Base-by-base conservation (phyloP, 1,140 invertebrate species). In the Nasonia longicornis region DNA sequence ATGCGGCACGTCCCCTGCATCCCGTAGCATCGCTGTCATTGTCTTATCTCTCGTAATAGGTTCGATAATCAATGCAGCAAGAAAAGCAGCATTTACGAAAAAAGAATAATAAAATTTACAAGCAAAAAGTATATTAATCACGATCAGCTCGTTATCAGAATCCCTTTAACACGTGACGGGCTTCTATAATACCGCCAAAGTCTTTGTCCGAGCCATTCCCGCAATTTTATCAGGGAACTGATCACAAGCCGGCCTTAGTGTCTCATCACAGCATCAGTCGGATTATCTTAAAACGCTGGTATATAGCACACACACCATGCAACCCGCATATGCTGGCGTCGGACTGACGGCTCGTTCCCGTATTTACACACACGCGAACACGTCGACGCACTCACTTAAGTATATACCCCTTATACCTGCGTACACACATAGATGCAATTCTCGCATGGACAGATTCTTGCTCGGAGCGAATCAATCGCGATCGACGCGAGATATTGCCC, bases 381-480 rank as follows among this genome's bases (percentile, higher is more conserved):
- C 63, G 11, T 22, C 7, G 26, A 12, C 63, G 31, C 66, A 67
- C 66, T 20, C 66, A 29, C 22, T 26, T 31, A 31, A 29, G 29
- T 29, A 20, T n/a, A 67, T 8, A 7, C 38, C 8, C 26, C 35
- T 6, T 71, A 12, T n/a, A 14, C 64, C 11, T 16, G 20, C 6
- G n/a, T n/a, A 35, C 22, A 64, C 20, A 31, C 20, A 35, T n/a
- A 64, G 12, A 52, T 29, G 64, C 20, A 48, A 70, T 70, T 70
- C 73, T 38, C 22, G 26, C 35, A 72, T 14, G 20, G 52, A 74
- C 78, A 69, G 79, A 69, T 75, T 80, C 42, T 75, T 42, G 79
- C 67, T 81, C 22, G 1, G 35, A 63, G 64, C 80, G 22, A 75
- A 80, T 81, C 79, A 58, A 76, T 76, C 73, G 74, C 73, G 48